phyloP scores from a whole-genome alignment of 2,113 vertebrate genomes.

The Actenoides lindsayi region DNA sequence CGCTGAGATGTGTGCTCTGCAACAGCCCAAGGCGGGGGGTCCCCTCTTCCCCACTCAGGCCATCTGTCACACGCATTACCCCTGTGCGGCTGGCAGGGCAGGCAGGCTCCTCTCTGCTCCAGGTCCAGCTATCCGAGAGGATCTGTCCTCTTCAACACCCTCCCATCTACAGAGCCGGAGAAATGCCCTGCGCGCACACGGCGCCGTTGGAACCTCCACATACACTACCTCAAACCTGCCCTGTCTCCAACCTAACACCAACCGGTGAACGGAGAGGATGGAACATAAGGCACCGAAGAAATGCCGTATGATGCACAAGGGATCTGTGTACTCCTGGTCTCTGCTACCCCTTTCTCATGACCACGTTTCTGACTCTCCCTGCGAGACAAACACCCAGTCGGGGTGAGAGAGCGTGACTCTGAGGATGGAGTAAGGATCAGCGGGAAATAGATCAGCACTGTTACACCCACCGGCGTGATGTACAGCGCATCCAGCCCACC shows the following conservation, averaged over 20 bases:
- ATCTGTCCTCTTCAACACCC: not conserved
- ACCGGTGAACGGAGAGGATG: not conserved
- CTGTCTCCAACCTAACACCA: not conserved
- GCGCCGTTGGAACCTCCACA: not conserved
- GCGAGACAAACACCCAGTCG: not conserved
- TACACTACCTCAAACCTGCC: not conserved
- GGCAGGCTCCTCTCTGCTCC: not conserved
- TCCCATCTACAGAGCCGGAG: not conserved
- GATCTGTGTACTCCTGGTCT: not conserved
- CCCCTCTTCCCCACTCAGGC: not conserved
- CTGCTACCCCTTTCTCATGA: not conserved
- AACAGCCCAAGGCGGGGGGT: not conserved
- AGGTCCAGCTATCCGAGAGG: not conserved
- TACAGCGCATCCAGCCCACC: not conserved
- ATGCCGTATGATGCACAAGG: rapidly evolving
- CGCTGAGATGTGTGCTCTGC: not conserved
- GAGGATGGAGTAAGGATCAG: not conserved
- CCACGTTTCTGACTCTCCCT: not conserved
- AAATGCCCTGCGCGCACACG: not conserved
- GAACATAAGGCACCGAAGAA: not conserved
- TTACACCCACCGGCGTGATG: not conserved
- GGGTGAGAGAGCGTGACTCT: not conserved
- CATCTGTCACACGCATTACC: not conserved
- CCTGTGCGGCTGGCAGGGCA: not conserved
- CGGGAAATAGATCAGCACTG: not conserved